Evolutionary conservation across 1,140 invertebrate species (phyloP).

Genomic region (Sarcophaga bullata): DNA sequence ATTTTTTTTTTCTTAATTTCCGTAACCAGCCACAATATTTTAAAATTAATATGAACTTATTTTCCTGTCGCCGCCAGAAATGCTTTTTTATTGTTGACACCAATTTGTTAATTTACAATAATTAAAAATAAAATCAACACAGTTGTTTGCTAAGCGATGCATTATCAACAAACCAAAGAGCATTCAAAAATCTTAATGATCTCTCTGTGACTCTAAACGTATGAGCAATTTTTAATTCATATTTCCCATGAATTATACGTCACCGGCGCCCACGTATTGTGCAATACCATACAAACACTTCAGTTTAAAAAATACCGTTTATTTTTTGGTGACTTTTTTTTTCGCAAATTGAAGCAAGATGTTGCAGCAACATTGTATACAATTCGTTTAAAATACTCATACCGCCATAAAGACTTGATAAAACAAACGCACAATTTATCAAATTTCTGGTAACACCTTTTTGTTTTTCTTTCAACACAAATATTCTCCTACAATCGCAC

Average conservation of each 20-base stretch:
- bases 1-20: too few relatives aligned
- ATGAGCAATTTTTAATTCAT: neutral
- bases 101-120: too few relatives aligned
- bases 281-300: neutral
- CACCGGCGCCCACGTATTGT: neutral
- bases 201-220: neutral
- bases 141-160: too few relatives aligned
- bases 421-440: constrained; percentile 32
- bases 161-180: too few relatives aligned
- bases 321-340: neutral
- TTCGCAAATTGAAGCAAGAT: constrained; percentile 5
- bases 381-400: neutral
- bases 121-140: too few relatives aligned
- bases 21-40: too few relatives aligned
- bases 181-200: neutral
- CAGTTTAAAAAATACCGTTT: neutral
- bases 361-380: constrained; percentile 23
- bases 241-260: constrained; percentile 11
- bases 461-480: constrained; percentile 2
- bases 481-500: neutral
- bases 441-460: neutral
- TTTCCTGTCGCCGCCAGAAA: too few relatives aligned
- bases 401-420: neutral
- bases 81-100: too few relatives aligned
- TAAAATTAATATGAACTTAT: too few relatives aligned